A percentile compares a stretch with the other conserved stretches of the same genome.
Conservation (phyloP, 2,113 vertebrate genomes). For the Oncorhynchus mykiss region DNA sequence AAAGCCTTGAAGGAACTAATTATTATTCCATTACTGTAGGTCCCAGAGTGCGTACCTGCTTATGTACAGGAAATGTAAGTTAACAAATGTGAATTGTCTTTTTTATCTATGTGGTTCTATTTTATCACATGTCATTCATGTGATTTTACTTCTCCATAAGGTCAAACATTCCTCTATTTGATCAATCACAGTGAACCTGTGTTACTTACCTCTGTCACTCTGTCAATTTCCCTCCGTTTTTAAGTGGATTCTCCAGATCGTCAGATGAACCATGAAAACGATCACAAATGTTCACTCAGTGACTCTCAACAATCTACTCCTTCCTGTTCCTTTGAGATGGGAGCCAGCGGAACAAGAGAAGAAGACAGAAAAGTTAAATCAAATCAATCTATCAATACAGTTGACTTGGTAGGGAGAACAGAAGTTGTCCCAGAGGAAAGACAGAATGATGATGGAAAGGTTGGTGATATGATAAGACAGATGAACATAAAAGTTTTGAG, state of each 20-base stretch:
- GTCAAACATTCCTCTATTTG: too few species aligned
- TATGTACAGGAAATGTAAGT: conserved; percentile 55
- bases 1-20: background rate
- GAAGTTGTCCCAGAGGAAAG: too few species aligned
- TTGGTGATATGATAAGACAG: background rate
- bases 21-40: conserved; percentile 5
- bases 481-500: background rate
- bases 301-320: background rate
- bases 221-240: too few species aligned
- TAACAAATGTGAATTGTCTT: background rate
- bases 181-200: too few species aligned
- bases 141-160: too few species aligned
- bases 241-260: too few species aligned
- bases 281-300: background rate
- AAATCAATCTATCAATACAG: too few species aligned
- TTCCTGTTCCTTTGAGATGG: background rate
- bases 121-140: too few species aligned
- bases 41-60: conserved; percentile 52
- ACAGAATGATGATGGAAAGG: background rate
- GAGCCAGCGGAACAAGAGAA: background rate
- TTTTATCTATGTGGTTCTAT: background rate
- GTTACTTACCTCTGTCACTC: too few species aligned
- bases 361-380: background rate
- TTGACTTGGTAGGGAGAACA: too few species aligned
- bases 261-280: too few species aligned